Percentiles rank a stretch among this genome's conserved stretches.
These are phyloP conservation scores for Arnoldichthys spilopterus DNA, from an alignment of 2,797 vertebrate genomes.

Conservation along the genomic window DNA sequence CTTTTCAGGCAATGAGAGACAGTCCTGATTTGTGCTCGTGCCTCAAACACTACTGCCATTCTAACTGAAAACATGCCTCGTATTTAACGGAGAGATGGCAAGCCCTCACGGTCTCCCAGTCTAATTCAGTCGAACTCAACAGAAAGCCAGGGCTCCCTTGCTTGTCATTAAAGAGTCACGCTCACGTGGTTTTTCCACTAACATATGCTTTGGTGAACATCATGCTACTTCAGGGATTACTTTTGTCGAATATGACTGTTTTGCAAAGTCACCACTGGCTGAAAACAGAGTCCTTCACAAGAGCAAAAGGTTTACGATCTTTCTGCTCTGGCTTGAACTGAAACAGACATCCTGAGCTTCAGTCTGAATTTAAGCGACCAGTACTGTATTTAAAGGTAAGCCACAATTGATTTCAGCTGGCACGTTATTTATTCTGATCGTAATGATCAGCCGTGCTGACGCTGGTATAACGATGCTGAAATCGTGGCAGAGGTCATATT, in stretches of 20 bases:
- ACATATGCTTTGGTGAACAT: not conserved
- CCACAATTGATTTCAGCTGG: too few relatives aligned
- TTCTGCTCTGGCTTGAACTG: constrained; percentile 24
- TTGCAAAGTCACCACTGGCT: not conserved
- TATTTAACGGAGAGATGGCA: not conserved
- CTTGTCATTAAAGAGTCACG: constrained; percentile 4
- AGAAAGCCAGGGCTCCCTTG: not conserved
- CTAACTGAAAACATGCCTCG: constrained; percentile 9
- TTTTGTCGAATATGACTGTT: not conserved
- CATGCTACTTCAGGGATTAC: not conserved
- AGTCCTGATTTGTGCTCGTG: constrained; percentile 50
- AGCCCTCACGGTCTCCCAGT: not conserved
- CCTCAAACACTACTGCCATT: constrained; percentile 54
- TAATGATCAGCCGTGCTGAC: too few relatives aligned
- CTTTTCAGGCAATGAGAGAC: constrained; percentile 75
- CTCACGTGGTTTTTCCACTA: not conserved
- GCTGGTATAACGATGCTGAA: too few relatives aligned
- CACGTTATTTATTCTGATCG: too few relatives aligned
- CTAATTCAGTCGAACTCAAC: not conserved
- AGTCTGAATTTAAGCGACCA: too few relatives aligned
- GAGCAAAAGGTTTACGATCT: not conserved
- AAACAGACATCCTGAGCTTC: too few relatives aligned
- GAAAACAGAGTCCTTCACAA: not conserved
- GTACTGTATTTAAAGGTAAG: too few relatives aligned
- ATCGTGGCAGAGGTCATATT: too few relatives aligned